Evolutionary conservation across 2,888 invertebrate genomes (phyloP).

Genomic region (Adineta ricciae): DNA sequence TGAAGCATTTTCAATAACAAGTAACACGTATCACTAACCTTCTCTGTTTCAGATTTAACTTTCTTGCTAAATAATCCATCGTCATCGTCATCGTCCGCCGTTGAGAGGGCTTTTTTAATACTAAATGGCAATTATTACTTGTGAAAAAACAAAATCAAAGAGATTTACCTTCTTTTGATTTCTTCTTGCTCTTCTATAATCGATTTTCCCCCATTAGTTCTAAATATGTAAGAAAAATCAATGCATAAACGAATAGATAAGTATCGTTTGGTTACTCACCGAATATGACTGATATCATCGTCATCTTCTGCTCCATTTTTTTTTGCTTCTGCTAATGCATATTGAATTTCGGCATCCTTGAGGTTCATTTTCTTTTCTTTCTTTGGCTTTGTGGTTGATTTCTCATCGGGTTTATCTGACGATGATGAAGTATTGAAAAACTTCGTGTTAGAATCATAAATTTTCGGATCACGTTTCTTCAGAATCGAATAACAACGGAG

Average conservation of each 20-base stretch:
- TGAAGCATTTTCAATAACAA: not conserved
- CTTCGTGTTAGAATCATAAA: conserved; percentile 27
- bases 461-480: conserved; percentile 30
- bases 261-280: not conserved
- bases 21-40: conserved; percentile 37
- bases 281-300: conserved; percentile 14
- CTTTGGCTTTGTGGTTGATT: not conserved
- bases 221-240: not conserved
- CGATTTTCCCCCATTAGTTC: not conserved
- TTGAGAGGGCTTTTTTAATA: not conserved
- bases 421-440: not conserved
- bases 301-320: not conserved
- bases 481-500: conserved; percentile 28
- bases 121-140: not conserved
- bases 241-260: not conserved
- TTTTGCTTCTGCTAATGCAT: not conserved
- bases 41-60: conserved; percentile 44
- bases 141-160: not conserved
- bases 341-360: not conserved
- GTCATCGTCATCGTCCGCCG: conserved; percentile 26
- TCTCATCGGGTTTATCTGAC: not conserved
- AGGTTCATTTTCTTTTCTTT: conserved; percentile 8
- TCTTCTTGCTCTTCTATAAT: conserved; percentile 30
- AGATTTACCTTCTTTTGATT: conserved; percentile 24
- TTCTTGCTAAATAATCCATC: conserved; percentile 38